phyloP scores from a whole-genome alignment of 1,140 invertebrate species.

The Dendrolimus punctatus region DNA sequence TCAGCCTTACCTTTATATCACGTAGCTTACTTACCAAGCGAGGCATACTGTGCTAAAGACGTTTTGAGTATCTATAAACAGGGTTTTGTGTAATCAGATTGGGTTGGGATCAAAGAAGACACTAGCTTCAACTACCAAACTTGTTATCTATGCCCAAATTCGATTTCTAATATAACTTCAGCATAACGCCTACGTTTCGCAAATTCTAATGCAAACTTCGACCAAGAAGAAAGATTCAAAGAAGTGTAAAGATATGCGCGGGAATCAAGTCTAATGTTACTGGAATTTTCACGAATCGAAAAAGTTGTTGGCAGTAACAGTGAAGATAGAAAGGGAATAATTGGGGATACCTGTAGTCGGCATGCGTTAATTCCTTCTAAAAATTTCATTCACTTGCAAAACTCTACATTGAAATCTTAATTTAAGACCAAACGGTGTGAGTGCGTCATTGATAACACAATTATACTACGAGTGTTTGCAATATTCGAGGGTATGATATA shows the following conservation, averaged over 20 bases:
- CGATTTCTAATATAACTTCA: slow-evolving; percentile 62
- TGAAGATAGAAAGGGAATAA: slow-evolving; percentile 32
- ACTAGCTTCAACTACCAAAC: slow-evolving; percentile 65
- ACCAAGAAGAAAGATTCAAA: slow-evolving; percentile 58
- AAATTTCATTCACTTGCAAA: slow-evolving; percentile 18
- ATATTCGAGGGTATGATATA: no score
- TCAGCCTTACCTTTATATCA: slow-evolving; percentile 14
- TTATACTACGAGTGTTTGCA: no score
- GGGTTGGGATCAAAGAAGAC: slow-evolving; percentile 51
- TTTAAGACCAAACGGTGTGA: no score
- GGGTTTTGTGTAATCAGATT: slow-evolving; percentile 41
- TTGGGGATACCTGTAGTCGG: slow-evolving; percentile 37
- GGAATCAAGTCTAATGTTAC: slow-evolving; percentile 53
- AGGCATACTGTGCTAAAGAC: slow-evolving; percentile 13
- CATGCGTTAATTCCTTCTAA: slow-evolving; percentile 42
- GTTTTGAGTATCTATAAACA: slow-evolving; percentile 25
- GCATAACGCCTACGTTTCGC: slow-evolving; percentile 65
- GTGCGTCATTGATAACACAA: no score
- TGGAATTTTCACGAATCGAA: slow-evolving; percentile 67
- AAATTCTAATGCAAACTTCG: slow-evolving; percentile 63
- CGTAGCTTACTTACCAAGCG: slow-evolving; percentile 22
- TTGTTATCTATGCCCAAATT: slow-evolving; percentile 59
- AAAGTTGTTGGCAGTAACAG: slow-evolving; percentile 37
- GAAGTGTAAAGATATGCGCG: slow-evolving; percentile 54
- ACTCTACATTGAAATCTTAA: slow-evolving; percentile 13